Conservation (phyloP, 2,888 invertebrate species). For the Drosophila anomalata region DNA sequence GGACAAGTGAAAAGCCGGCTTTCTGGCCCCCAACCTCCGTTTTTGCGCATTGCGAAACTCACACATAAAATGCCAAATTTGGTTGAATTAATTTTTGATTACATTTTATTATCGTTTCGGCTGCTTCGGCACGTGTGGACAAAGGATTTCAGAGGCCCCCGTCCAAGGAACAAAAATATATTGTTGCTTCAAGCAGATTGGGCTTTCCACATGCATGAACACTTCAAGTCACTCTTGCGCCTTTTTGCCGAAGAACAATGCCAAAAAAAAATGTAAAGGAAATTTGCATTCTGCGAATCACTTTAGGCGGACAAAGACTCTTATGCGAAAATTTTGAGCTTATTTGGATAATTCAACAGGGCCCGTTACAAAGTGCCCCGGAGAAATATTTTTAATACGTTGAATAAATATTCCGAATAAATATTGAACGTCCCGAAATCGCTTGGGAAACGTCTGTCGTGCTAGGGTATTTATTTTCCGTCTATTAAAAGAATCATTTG, state of each 20-base stretch:
- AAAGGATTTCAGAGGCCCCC: slow-evolving; percentile 5
- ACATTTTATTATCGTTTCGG: slow-evolving; percentile 45
- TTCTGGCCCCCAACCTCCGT: neutral
- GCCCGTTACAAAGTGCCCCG: neutral
- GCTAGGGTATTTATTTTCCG: neutral
- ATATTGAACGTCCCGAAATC: slow-evolving; percentile 2
- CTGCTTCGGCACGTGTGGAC: slow-evolving; percentile 3
- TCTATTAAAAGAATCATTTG: slow-evolving; percentile 11
- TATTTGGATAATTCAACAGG: neutral
- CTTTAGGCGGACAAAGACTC: neutral
- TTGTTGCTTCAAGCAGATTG: slow-evolving; percentile 18
- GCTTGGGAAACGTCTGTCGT: neutral
- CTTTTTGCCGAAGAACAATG: slow-evolving; percentile 1
- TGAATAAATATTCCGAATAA: neutral
- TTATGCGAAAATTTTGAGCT: neutral
- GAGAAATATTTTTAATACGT: neutral
- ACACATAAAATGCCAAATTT: slow-evolving; percentile 48
- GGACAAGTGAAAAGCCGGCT: slow-evolving; percentile 29
- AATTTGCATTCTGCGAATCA: slow-evolving; percentile 15
- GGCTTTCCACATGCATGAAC: slow-evolving; percentile 28
- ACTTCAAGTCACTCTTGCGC: slow-evolving; percentile 8
- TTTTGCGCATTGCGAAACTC: slow-evolving; percentile 35
- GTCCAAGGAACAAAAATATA: neutral
- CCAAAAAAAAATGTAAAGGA: neutral
- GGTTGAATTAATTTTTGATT: slow-evolving; percentile 56